A percentile compares a stretch with the other conserved stretches of the same genome.
These are phyloP conservation scores for Rhinophrynus dorsalis DNA, from an alignment of 2,797 vertebrate species.

Conservation along the genomic window DNA sequence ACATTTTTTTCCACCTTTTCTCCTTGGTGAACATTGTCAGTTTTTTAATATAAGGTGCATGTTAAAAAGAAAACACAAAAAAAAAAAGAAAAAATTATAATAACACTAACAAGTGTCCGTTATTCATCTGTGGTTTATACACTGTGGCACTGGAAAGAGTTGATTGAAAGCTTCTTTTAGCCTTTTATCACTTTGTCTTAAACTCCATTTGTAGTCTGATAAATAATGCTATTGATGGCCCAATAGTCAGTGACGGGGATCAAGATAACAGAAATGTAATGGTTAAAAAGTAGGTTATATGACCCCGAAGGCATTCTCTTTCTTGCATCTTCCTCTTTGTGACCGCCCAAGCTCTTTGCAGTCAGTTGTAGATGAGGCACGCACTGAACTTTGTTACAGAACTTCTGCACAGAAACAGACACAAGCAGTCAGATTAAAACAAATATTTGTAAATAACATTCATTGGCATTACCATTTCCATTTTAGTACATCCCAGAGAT, in stretches of 20 bases:
- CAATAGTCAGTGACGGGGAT: not conserved
- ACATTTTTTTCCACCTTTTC: slow-evolving; percentile 59
- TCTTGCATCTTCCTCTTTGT: not conserved
- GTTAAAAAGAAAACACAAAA: slow-evolving; percentile 64
- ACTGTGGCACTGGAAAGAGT: slow-evolving; percentile 19
- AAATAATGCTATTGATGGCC: not conserved
- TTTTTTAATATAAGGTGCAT: slow-evolving; percentile 79
- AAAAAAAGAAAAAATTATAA: slow-evolving; percentile 53
- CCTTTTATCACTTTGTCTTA: not conserved
- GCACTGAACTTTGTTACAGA: too few species aligned
- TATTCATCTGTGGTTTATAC: slow-evolving; percentile 29
- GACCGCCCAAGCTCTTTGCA: not conserved
- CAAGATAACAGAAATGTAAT: slow-evolving; percentile 12
- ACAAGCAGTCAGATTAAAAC: not conserved
- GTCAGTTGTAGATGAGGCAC: not conserved
- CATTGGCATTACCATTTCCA: too few species aligned
- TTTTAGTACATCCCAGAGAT: too few species aligned
- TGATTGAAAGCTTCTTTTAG: not conserved
- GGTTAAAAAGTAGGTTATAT: not conserved
- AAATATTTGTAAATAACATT: too few species aligned
- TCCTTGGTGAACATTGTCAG: slow-evolving; percentile 60
- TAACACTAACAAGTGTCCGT: slow-evolving; percentile 47
- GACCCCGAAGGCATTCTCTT: not conserved
- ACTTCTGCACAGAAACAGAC: not conserved
- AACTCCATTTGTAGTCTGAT: not conserved